phyloP scores from a whole-genome alignment of 2,797 vertebrate species.

The Crenichthys baileyi region DNA sequence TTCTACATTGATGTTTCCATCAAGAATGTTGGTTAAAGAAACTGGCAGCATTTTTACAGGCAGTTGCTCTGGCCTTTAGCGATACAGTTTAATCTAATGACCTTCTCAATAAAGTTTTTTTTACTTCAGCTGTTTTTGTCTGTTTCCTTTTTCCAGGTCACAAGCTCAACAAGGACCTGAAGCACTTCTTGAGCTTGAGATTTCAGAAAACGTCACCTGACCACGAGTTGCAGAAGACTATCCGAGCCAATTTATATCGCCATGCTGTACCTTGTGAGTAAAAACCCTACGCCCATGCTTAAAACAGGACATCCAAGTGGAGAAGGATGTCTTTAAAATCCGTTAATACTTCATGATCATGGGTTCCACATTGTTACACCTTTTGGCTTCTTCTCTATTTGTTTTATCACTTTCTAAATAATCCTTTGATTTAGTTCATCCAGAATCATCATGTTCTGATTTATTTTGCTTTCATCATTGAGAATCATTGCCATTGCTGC shows the following conservation, averaged over 20 bases:
- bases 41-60: slow-evolving; percentile 7
- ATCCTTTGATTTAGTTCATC: slow-evolving; percentile 21
- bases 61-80: slow-evolving; percentile 31
- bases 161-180: slow-evolving; percentile 91
- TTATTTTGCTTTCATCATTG: slow-evolving; percentile 16
- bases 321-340: slow-evolving; percentile 20
- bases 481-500: not conserved
- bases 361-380: slow-evolving; percentile 32
- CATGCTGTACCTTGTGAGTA: slow-evolving; percentile 98
- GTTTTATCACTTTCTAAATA: slow-evolving; percentile 19
- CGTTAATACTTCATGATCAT: slow-evolving; percentile 23
- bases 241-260: slow-evolving; percentile 94
- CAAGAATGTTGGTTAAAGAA: not conserved
- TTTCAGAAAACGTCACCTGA: slow-evolving; percentile 94
- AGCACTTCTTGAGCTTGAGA: slow-evolving; percentile 91
- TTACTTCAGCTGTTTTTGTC: slow-evolving; percentile 29
- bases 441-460: slow-evolving; percentile 6
- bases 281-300: not conserved
- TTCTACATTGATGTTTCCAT: not conserved
- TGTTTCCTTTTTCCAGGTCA: slow-evolving; percentile 80
- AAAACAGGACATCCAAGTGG: slow-evolving; percentile 18
- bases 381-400: slow-evolving; percentile 20
- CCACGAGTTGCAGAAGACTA: slow-evolving; percentile 93
- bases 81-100: not conserved
- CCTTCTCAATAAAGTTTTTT: not conserved